These are phyloP conservation scores for Oscheius sp. DNA, from an alignment of 2,888 invertebrate species.

Conservation along the genomic window DNA sequence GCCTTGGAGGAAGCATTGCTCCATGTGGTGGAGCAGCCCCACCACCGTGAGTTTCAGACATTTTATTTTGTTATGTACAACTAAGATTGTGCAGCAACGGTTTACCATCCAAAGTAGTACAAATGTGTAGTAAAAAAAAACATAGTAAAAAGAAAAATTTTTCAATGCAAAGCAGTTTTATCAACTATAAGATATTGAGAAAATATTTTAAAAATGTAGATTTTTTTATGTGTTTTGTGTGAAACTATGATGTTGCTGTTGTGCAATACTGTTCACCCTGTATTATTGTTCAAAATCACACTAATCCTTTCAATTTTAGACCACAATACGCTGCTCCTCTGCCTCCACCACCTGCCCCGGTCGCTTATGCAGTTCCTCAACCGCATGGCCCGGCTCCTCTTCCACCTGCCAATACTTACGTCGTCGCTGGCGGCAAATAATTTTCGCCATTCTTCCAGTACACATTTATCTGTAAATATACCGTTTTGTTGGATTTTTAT, in stretches of 20 bases:
- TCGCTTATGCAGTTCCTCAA: background rate
- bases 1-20: conserved; percentile 7
- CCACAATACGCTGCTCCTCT: conserved; percentile 13
- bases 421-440: conserved; percentile 18
- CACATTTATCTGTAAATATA: conserved; percentile 24
- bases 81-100: too few relatives aligned
- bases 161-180: too few relatives aligned
- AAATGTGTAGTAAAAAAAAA: too few relatives aligned
- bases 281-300: background rate
- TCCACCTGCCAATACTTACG: conserved; percentile 21
- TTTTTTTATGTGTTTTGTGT: too few relatives aligned
- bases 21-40: conserved; percentile 8
- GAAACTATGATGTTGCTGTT: too few relatives aligned
- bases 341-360: background rate
- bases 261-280: too few relatives aligned
- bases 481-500: too few relatives aligned
- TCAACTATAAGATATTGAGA: too few relatives aligned
- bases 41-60: conserved; percentile 6
- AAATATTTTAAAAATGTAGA: too few relatives aligned
- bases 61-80: too few relatives aligned
- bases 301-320: background rate
- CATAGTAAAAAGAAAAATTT: too few relatives aligned
- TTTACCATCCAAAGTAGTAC: too few relatives aligned
- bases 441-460: background rate
- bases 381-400: conserved; percentile 10